phyloP scores from a whole-genome alignment of 2,113 vertebrate species.

The Hydrochoerus hydrochaeris region DNA sequence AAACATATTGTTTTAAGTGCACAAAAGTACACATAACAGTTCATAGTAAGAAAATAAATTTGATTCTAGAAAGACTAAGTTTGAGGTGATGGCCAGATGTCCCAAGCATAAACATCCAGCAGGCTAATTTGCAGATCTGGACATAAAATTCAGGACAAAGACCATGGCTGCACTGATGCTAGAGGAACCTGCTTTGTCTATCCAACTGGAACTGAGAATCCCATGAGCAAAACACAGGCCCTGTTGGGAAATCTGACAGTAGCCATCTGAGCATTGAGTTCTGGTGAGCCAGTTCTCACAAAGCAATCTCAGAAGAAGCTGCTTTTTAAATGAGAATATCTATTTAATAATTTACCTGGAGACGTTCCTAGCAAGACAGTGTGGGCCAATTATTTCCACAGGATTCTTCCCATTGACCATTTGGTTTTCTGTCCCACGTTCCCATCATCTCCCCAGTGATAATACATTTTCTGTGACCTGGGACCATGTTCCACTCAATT shows the following conservation, averaged over 20 bases:
- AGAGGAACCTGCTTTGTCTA: neutral
- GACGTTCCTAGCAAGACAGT: neutral
- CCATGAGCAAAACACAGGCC: neutral
- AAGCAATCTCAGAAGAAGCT: neutral
- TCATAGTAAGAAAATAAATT: neutral
- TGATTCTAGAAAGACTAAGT: neutral
- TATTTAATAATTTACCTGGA: neutral
- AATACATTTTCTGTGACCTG: neutral
- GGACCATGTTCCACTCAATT: neutral
- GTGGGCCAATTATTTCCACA: neutral
- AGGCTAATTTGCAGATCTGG: too few species aligned
- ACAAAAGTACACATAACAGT: neutral
- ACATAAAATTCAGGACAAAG: neutral
- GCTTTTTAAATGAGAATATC: neutral
- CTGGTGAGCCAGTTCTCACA: neutral
- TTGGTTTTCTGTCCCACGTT: neutral
- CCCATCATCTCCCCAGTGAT: neutral
- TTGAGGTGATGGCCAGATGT: neutral
- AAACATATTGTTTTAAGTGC: neutral
- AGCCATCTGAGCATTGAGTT: accelerated
- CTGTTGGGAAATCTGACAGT: neutral
- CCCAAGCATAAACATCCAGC: neutral
- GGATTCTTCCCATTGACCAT: neutral
- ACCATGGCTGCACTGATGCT: neutral
- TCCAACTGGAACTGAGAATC: too few species aligned